phyloP scores from a whole-genome alignment of 2,113 vertebrate species.

The Cyanoramphus novaezelandiae region DNA sequence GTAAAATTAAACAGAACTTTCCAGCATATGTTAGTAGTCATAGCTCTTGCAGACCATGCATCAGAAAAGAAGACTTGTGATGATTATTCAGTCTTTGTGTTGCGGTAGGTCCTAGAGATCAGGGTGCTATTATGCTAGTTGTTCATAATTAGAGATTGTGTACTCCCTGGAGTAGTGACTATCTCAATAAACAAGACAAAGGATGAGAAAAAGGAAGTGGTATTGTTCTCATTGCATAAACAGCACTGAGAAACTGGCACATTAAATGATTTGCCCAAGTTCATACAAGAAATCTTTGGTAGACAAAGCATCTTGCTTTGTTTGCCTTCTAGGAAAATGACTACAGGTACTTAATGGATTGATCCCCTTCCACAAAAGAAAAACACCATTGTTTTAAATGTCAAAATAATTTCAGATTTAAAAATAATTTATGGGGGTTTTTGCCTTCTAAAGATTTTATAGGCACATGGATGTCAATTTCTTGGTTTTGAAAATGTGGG shows the following conservation, averaged over 20 bases:
- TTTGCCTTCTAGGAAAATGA: neutral
- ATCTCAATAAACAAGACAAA: constrained; percentile 59
- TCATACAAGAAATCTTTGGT: neutral
- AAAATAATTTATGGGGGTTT: neutral
- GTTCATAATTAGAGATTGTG: constrained; percentile 64
- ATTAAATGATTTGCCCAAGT: neutral
- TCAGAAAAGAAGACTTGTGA: constrained; percentile 37
- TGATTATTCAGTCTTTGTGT: constrained; percentile 54
- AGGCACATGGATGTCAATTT: neutral
- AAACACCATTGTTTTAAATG: neutral
- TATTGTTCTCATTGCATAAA: constrained; percentile 38
- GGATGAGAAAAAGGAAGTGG: constrained; percentile 47
- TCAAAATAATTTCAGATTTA: neutral
- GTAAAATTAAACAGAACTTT: constrained; percentile 32
- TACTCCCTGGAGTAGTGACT: constrained; percentile 51
- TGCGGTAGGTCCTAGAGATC: constrained; percentile 54
- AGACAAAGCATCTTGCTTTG: neutral
- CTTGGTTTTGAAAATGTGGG: neutral
- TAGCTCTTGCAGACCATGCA: constrained; percentile 23
- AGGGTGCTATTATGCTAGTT: constrained; percentile 52
- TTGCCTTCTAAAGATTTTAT: neutral
- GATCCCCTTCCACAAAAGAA: neutral
- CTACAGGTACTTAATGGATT: neutral
- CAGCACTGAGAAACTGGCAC: constrained; percentile 5
- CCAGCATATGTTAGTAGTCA: constrained; percentile 46